Conservation (phyloP, 1,140 invertebrate genomes). For the Alviniconcha marisindica region DNA sequence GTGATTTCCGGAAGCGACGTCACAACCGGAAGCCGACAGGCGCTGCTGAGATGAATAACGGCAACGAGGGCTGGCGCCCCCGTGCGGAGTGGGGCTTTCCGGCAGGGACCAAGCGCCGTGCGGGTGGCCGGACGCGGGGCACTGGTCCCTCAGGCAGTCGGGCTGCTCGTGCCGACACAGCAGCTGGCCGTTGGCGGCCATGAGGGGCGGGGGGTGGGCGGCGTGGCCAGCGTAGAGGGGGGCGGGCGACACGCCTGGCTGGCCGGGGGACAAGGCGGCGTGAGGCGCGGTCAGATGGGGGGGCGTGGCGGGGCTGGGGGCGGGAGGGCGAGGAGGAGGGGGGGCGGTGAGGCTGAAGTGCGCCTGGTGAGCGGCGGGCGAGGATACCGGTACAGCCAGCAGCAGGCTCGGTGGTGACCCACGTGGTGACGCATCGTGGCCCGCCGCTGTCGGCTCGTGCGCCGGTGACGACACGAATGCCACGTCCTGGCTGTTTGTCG, state of each 20-base stretch:
- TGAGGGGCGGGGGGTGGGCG: constrained; percentile 2
- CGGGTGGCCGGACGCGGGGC: background rate
- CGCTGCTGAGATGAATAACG: background rate
- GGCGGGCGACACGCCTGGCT: no score
- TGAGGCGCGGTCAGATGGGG: no score
- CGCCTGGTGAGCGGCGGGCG: background rate
- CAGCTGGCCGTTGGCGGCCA: constrained; percentile 14
- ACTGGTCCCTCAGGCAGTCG: constrained; percentile 3
- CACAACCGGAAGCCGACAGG: background rate
- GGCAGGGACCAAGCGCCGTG: background rate
- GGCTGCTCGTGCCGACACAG: background rate
- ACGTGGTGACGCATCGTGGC: background rate
- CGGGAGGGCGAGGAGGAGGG: background rate
- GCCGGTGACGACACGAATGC: background rate
- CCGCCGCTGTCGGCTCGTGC: background rate
- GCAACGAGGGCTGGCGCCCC: background rate
- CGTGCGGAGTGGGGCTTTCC: background rate
- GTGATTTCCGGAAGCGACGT: background rate
- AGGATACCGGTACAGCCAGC: background rate
- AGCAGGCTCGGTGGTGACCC: background rate
- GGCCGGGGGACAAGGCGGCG: no score
- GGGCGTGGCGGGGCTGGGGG: no score
- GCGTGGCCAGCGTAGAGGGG: background rate
- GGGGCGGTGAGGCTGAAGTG: background rate
- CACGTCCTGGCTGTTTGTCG: background rate